Evolutionary conservation across 2,797 vertebrate species (phyloP).

Genomic region (Silurus lanzhouensis): DNA sequence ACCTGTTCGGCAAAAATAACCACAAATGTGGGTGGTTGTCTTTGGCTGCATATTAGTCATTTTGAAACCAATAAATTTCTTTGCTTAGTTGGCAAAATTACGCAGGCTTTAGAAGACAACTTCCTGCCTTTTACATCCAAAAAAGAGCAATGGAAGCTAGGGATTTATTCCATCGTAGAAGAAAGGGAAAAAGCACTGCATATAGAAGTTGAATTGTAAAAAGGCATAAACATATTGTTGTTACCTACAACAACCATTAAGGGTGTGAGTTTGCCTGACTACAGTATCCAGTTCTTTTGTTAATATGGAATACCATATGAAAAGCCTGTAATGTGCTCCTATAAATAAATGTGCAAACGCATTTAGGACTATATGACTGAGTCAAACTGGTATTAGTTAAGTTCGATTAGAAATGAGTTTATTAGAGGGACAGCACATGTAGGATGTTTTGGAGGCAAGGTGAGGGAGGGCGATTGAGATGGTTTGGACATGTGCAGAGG

Average conservation of each 20-base stretch:
- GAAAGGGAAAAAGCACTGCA: constrained; percentile 5
- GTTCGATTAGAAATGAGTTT: no score
- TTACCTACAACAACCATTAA: not conserved
- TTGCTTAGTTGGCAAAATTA: constrained; percentile 35
- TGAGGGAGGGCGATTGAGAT: no score
- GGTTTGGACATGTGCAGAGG: no score
- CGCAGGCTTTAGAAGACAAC: constrained; percentile 27
- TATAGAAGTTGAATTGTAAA: not conserved
- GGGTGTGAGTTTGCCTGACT: not conserved
- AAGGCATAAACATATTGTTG: not conserved
- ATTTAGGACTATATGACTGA: not conserved
- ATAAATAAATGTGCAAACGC: not conserved
- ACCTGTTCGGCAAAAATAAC: constrained; percentile 43
- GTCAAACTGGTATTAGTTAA: not conserved
- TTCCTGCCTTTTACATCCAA: constrained; percentile 27
- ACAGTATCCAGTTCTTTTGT: not conserved
- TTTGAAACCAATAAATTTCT: constrained; percentile 39
- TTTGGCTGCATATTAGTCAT: constrained; percentile 35
- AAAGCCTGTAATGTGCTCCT: not conserved
- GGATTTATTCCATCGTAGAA: constrained; percentile 25
- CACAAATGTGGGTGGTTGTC: constrained; percentile 44
- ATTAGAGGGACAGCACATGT: no score
- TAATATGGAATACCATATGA: not conserved
- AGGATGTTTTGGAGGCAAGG: no score
- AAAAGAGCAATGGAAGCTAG: constrained; percentile 13